These are phyloP conservation scores for Drosophila eohydei DNA, from an alignment of 2,888 invertebrate genomes.

Conservation along the genomic window DNA sequence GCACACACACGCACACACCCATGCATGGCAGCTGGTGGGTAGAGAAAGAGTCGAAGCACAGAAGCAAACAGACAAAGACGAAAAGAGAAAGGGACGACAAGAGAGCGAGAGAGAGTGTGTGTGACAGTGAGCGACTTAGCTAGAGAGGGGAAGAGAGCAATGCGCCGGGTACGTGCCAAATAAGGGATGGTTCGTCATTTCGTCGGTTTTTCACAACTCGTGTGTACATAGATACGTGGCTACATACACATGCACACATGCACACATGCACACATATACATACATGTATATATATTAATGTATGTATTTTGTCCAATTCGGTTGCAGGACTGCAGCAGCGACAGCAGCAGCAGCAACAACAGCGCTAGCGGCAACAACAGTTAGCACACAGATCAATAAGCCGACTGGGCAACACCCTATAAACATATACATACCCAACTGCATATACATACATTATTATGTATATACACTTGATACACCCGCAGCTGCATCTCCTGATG, in stretches of 20 bases:
- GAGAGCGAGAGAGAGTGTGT: constrained; percentile 18
- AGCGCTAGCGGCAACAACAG: constrained; percentile 43
- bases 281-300: constrained; percentile 19
- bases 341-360: constrained; percentile 25
- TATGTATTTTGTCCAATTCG: constrained; percentile 47
- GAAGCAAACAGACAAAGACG: constrained; percentile 10
- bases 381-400: constrained; percentile 68
- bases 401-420: constrained; percentile 73
- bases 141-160: constrained; percentile 29
- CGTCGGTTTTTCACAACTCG: constrained; percentile 49
- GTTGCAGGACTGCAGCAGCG: constrained; percentile 65
- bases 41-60: constrained; percentile 68
- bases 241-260: constrained; percentile 11
- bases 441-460: constrained; percentile 5
- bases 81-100: constrained; percentile 5
- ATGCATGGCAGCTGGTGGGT: constrained; percentile 66
- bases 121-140: not conserved
- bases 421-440: constrained; percentile 10
- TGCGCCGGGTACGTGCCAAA: constrained; percentile 58
- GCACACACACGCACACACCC: constrained; percentile 29
- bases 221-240: constrained; percentile 20
- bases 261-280: constrained; percentile 14
- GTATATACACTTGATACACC: not conserved
- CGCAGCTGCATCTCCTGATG: not conserved
- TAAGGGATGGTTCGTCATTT: constrained; percentile 69